These are phyloP conservation scores for Eupithecia insigniata DNA, from an alignment of 2,888 invertebrate species.

Conservation along the genomic window DNA sequence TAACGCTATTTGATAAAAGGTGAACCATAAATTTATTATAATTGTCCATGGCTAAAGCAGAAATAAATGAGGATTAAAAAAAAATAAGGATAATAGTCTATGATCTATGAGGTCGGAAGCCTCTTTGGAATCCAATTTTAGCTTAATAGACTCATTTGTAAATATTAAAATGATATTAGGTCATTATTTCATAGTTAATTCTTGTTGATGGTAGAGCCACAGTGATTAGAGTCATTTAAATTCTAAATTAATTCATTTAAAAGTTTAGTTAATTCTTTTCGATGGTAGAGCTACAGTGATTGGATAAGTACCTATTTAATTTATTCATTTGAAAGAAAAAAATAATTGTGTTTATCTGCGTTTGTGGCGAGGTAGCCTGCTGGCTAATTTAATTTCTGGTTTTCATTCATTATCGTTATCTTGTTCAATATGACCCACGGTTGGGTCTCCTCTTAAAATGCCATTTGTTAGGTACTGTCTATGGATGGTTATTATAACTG, in stretches of 20 bases:
- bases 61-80: constrained; percentile 28
- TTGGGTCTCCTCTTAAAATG: no score
- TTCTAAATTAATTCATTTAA: constrained; percentile 4
- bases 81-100: constrained; percentile 22
- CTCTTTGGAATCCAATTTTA: constrained; percentile 30
- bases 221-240: constrained; percentile 3
- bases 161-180: constrained; percentile 29
- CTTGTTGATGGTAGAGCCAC: constrained; percentile 14
- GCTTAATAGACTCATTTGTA: constrained; percentile 36
- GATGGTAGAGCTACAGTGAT: constrained; percentile 14
- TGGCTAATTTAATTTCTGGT: background rate
- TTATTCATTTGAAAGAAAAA: background rate
- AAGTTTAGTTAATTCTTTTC: constrained; percentile 8
- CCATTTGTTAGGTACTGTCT: no score
- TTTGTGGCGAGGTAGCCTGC: background rate
- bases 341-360: background rate
- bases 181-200: constrained; percentile 14
- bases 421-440: no score
- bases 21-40: constrained; percentile 44
- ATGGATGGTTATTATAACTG: no score
- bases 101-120: constrained; percentile 36
- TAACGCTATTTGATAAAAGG: constrained; percentile 45
- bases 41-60: constrained; percentile 37
- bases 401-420: background rate
- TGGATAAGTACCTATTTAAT: background rate